phyloP scores from a whole-genome alignment of 2,888 invertebrate genomes.

The Glomeris marginata region DNA sequence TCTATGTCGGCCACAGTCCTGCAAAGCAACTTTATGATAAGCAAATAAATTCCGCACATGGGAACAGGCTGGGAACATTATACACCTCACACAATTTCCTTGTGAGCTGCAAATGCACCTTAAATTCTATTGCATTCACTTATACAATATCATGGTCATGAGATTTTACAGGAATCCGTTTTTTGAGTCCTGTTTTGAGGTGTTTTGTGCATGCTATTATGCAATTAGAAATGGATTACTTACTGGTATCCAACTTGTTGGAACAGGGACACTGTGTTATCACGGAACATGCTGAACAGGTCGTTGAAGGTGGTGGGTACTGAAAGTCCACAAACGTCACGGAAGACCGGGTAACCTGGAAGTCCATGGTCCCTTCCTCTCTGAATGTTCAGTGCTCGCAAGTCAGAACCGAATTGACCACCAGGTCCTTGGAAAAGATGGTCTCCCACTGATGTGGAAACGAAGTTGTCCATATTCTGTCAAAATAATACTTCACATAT shows the following conservation, averaged over 20 bases:
- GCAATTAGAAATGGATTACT: too few relatives aligned
- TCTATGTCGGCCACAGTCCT: conserved; percentile 24
- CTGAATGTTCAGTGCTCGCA: conserved; percentile 10
- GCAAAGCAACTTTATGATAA: not conserved
- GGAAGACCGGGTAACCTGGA: conserved; percentile 5
- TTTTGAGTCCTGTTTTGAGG: too few relatives aligned
- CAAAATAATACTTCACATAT: not conserved
- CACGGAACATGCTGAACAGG: not conserved
- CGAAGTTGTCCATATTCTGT: conserved; percentile 5
- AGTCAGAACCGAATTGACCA: conserved; percentile 3
- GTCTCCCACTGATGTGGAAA: conserved; percentile 2
- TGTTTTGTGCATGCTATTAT: too few relatives aligned
- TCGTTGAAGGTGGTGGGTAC: not conserved
- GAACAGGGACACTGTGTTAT: not conserved
- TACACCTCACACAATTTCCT: too few relatives aligned
- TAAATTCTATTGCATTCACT: too few relatives aligned
- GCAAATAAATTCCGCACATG: too few relatives aligned
- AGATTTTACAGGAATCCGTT: too few relatives aligned
- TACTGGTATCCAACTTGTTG: not conserved
- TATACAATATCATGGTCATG: too few relatives aligned
- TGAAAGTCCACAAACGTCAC: not conserved
- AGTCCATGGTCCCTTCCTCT: conserved; percentile 12
- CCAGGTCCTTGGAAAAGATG: conserved; percentile 3
- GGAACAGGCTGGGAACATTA: too few relatives aligned
- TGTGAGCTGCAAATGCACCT: too few relatives aligned